Evolutionary conservation across 2,888 invertebrate species (phyloP), one percentile per base, ranked within the genome.

Genomic region (Acheta domesticus): DNA sequence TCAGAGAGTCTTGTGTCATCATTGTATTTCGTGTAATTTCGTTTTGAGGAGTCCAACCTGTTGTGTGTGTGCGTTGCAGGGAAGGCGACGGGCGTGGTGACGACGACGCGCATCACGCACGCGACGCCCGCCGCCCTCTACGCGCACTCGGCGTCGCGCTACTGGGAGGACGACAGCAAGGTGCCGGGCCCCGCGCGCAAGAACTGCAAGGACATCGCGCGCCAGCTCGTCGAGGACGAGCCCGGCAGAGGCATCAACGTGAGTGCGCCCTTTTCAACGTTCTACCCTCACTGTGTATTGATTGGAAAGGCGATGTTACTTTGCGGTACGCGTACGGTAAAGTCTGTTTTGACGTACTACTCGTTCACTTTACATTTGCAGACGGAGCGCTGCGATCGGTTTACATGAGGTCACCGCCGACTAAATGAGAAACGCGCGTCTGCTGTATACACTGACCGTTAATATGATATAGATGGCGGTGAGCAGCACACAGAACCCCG

Each of bases 21-120:
- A 36, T 36, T 36, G 5, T 36, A 8, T 36, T 36, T 36, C 5
- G 23, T 23, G 23, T 23, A 23, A 23, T 23, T 2, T 23, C 3
- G 23, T 23, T 23, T 2, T 2, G 3, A 23, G 3, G 1, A 2
- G 23, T 23, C 1, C 3, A 23, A 23, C 2, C 2, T 2, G 23
- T 0, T 1, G n/a, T n/a, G n/a, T n/a, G 1, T 23, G 36, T 36
- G 36, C 8, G 8, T 36, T 74, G 49, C 86, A 92, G 93, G 93
- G 79, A 94, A 93, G 88, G 91, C 93, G 19, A 93, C 92, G n/a
- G 95, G 94, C 0, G 91, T 95, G 75, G 94, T 94, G 49, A 95
- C 95, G 4, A 94, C 93, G 81, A 93, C 94, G 0, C 88, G 94
- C 76, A 91, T 94, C 83, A 94, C 94, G 0, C 94, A 94, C 85